phyloP scores from a whole-genome alignment of 2,888 invertebrate species.

The Acrobasis suavella region DNA sequence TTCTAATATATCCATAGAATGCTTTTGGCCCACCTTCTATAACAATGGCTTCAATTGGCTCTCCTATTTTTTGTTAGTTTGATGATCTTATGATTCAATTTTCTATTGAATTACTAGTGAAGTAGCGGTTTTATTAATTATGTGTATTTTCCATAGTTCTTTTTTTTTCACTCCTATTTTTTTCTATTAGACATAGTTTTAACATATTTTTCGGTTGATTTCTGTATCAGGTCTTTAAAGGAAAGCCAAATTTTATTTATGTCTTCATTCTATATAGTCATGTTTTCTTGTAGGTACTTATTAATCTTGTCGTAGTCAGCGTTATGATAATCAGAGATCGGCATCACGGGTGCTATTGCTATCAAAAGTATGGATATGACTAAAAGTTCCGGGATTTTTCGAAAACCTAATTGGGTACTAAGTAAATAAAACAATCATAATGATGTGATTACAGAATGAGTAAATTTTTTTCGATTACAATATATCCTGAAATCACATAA shows the following conservation, averaged over 20 bases:
- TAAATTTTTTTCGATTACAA: too few species aligned
- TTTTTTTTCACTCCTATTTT: neutral
- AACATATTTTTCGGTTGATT: neutral
- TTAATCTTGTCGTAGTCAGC: constrained; percentile 1
- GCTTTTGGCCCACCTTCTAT: too few species aligned
- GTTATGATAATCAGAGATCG: too few species aligned
- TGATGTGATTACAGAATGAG: too few species aligned
- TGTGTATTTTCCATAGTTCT: neutral
- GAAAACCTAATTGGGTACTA: too few species aligned
- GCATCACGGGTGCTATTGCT: too few species aligned
- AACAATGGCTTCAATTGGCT: neutral
- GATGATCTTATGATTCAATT: neutral
- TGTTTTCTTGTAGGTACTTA: neutral
- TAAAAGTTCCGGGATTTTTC: too few species aligned
- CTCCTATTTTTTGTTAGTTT: neutral
- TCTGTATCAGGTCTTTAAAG: neutral
- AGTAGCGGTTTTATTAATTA: neutral
- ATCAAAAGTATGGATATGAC: too few species aligned
- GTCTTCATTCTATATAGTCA: neutral
- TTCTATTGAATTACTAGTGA: neutral
- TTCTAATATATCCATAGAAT: too few species aligned
- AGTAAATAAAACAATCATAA: too few species aligned
- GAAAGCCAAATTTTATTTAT: neutral
- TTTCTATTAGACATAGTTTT: neutral
- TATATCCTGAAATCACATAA: too few species aligned